A percentile compares a stretch with the other conserved stretches of the same genome.
Evolutionary conservation across 2,888 invertebrate genomes (phyloP).

Genomic region (Andrena dorsata): DNA sequence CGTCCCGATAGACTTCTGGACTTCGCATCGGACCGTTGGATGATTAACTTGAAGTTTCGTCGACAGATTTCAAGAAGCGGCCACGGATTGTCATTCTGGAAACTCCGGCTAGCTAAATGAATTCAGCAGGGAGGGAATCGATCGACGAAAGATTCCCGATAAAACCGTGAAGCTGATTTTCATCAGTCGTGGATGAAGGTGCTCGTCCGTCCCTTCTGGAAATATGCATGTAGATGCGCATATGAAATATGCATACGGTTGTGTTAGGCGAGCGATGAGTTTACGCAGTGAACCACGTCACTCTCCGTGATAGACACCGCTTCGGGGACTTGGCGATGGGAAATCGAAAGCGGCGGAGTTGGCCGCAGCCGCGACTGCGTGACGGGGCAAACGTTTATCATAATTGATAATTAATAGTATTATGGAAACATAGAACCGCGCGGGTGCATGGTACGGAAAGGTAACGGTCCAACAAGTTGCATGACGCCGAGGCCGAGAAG

Average conservation of each 20-base stretch:
- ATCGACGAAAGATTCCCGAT: neutral
- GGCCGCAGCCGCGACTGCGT: neutral
- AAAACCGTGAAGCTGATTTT: neutral
- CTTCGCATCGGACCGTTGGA: neutral
- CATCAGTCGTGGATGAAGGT: neutral
- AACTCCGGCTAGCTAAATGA: too few relatives aligned
- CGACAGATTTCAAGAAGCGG: too few relatives aligned
- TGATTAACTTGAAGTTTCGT: neutral
- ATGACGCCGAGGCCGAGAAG: slow-evolving; percentile 31
- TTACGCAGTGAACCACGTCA: slow-evolving; percentile 57
- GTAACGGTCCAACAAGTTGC: slow-evolving; percentile 42
- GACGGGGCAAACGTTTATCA: slow-evolving; percentile 40
- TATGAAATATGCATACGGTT: slow-evolving; percentile 13
- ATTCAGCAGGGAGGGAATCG: neutral
- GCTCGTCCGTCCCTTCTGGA: neutral
- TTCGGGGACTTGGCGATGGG: slow-evolving; percentile 55
- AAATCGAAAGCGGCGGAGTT: slow-evolving; percentile 47
- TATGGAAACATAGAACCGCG: slow-evolving; percentile 21
- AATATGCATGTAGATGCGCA: neutral
- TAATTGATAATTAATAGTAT: slow-evolving; percentile 61
- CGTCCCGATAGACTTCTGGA: neutral
- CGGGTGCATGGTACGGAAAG: neutral
- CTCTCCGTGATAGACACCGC: slow-evolving; percentile 62
- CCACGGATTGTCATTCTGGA: too few relatives aligned
- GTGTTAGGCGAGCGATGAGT: slow-evolving; percentile 48